phyloP scores from a whole-genome alignment of 2,113 vertebrate species.

The Coptodon rendalli region DNA sequence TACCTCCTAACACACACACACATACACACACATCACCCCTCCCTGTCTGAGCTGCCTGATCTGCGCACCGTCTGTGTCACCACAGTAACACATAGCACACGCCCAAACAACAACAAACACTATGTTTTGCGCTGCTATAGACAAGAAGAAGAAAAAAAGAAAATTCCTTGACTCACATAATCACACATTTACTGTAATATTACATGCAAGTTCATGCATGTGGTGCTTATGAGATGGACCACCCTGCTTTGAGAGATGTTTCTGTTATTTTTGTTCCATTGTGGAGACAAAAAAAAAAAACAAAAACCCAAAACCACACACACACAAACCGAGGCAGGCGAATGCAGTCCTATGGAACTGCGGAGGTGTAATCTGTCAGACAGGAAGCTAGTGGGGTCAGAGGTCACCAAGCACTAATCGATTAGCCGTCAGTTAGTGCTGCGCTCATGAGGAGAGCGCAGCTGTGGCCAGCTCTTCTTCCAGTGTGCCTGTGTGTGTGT shows the following conservation, averaged over 20 bases:
- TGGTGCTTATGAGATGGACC: neutral
- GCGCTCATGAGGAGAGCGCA: conserved; percentile 84
- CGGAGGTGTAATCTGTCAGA: conserved; percentile 87
- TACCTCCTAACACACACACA: conserved; percentile 35
- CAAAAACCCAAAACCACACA: neutral
- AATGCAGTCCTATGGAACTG: conserved; percentile 38
- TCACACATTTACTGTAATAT: neutral
- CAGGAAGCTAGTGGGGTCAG: conserved; percentile 82
- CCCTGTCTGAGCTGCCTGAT: conserved; percentile 49
- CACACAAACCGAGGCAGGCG: neutral
- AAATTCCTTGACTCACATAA: neutral
- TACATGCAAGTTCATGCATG: neutral
- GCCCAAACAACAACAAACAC: conserved; percentile 68
- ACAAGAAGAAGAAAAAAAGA: neutral
- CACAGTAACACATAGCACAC: conserved; percentile 53
- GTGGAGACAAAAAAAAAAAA: neutral
- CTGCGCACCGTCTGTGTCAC: conserved; percentile 54
- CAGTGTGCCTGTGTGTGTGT: neutral
- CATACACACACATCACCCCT: conserved; percentile 34
- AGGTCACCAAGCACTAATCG: conserved; percentile 94
- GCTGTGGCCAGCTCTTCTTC: conserved; percentile 80
- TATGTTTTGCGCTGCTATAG: neutral
- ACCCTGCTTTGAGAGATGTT: neutral
- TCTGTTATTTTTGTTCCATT: conserved; percentile 1
- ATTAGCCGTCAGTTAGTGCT: conserved; percentile 95